Evolutionary conservation across 2,797 vertebrate species (phyloP), one percentile per base, ranked within the genome.

Genomic region (Sebastes hubbsi): DNA sequence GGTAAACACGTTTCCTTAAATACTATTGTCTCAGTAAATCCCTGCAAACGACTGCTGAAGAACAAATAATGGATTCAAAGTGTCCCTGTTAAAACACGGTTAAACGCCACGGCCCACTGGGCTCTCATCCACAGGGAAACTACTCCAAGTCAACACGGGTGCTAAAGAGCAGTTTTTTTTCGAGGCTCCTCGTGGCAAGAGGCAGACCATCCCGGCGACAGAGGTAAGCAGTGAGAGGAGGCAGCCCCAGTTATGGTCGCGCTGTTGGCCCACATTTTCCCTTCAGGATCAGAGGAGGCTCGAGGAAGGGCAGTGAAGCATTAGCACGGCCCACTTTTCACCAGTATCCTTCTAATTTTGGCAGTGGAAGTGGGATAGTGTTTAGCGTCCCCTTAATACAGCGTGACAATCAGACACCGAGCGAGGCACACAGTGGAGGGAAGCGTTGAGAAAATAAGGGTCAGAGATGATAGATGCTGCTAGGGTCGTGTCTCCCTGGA

Each of bases 121-220:
- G 76, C 38, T 81, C 89, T 84, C 78, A 87, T 94, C 94, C 89
- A 82, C 91, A 99, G 99, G 98, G 63, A 99, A 99, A 91, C 97
- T 99, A 82, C 95, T 99, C 84, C 98, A 99, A 93, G 96, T 99
- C 87, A 99, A 99, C 95, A 99, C 98, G 68, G 96, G 97, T 94
- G 97, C 97, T 93, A 99, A 99, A 94, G 98, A 99, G 85, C 98
- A 99, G 83, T 93, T 99, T 87, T 99, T 99, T 92, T 99, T 99
- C 72, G 99, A 99, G 95, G 98, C 99, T 86, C 98, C 98, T 77
- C 97, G 99, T 65, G 99, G 98, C 64, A 99, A 98, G 91, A 97
- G 95, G 87, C 98, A 99, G 89, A 96, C 88, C 66, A 99, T 99
- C 92, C 97, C 97, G 1, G 94, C 91, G 60, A 89, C 96, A 75